Conservation (phyloP, 1,140 invertebrate genomes). For the Aphaenogaster ashmeadi region DNA sequence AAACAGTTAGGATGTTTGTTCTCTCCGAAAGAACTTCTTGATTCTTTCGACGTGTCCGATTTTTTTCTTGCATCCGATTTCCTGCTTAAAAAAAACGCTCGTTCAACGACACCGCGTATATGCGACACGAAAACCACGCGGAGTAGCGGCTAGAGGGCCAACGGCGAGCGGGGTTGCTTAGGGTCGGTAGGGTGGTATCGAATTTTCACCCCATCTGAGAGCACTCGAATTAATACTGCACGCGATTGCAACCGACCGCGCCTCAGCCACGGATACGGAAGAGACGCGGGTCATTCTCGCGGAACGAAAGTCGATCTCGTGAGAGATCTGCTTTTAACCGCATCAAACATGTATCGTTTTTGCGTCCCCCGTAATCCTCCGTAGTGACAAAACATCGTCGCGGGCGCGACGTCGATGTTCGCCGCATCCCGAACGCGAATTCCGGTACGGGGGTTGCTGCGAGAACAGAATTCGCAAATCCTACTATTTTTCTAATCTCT, state of each 20-base stretch:
- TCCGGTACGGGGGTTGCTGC: neutral
- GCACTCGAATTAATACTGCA: conserved; percentile 84
- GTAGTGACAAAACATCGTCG: conserved; percentile 38
- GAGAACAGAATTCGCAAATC: neutral
- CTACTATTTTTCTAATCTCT: neutral
- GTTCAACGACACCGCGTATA: conserved; percentile 54
- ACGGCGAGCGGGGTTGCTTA: conserved; percentile 16
- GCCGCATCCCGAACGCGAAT: neutral
- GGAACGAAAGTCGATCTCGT: conserved; percentile 67
- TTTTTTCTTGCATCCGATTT: neutral
- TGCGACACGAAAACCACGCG: conserved; percentile 25
- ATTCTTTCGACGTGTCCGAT: neutral
- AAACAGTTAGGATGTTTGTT: neutral
- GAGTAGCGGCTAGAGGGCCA: conserved; percentile 15
- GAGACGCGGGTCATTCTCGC: conserved; percentile 66
- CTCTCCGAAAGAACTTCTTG: neutral
- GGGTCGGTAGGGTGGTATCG: conserved; percentile 76
- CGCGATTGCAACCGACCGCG: conserved; percentile 59
- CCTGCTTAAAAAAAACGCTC: neutral
- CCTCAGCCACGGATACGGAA: conserved; percentile 58
- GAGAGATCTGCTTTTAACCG: conserved; percentile 61
- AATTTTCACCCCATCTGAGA: conserved; percentile 81
- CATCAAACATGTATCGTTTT: conserved; percentile 57
- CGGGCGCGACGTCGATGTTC: neutral
- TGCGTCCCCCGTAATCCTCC: neutral